phyloP scores from a whole-genome alignment of 2,113 vertebrate species.

The Aphyosemion australe region DNA sequence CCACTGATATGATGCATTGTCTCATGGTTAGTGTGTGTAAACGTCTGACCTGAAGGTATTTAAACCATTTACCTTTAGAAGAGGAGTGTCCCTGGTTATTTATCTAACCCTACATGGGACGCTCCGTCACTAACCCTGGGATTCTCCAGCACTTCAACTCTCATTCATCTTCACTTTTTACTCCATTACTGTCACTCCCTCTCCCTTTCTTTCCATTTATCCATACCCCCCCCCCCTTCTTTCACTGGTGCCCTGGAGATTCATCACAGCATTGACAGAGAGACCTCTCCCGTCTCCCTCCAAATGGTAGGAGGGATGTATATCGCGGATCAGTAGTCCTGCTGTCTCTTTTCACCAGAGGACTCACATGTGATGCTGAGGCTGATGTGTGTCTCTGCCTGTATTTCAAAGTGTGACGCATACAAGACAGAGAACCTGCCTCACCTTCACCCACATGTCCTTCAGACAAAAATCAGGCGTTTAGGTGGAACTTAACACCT shows the following conservation, averaged over 20 bases:
- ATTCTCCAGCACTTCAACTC: constrained; percentile 27
- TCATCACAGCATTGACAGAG: constrained; percentile 73
- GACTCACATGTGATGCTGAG: constrained; percentile 39
- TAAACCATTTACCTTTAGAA: background rate
- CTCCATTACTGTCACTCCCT: constrained; percentile 68
- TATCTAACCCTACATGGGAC: constrained; percentile 33
- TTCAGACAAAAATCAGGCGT: constrained; percentile 27
- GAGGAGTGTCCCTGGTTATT: constrained; percentile 38
- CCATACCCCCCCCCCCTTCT: constrained; percentile 32
- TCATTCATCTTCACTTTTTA: constrained; percentile 56
- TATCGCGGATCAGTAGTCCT: constrained; percentile 69
- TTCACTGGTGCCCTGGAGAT: constrained; percentile 55
- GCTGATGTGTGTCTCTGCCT: constrained; percentile 35
- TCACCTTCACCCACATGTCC: constrained; percentile 17
- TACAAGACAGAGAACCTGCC: constrained; percentile 46
- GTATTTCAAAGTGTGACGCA: constrained; percentile 58
- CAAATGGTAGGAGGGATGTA: constrained; percentile 61
- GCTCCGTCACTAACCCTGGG: constrained; percentile 30
- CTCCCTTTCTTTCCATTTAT: constrained; percentile 37
- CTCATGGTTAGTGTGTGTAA: too few species aligned
- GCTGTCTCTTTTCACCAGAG: constrained; percentile 51
- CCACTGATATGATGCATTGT: too few species aligned
- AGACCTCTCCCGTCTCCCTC: constrained; percentile 70
- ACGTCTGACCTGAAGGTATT: background rate
- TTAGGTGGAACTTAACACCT: too few species aligned